phyloP scores from a whole-genome alignment of 1,140 invertebrate species.

The Drosophila baimaii region DNA sequence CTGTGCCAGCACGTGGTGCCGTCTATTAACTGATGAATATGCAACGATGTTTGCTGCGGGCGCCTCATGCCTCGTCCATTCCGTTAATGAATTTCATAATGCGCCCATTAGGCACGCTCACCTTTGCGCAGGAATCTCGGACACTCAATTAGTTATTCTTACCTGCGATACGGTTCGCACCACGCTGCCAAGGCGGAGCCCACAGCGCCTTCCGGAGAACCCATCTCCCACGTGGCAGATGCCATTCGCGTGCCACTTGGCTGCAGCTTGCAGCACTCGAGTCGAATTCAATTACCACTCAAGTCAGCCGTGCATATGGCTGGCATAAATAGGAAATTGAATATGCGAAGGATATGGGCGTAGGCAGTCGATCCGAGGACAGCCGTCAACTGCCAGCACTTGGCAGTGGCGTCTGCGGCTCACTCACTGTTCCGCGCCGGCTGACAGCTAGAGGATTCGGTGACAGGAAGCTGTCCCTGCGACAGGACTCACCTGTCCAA shows the following conservation, averaged over 20 bases:
- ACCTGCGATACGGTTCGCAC: background rate
- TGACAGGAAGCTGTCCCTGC: conserved; percentile 2
- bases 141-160: conserved; percentile 25
- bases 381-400: conserved; percentile 55
- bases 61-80: conserved; percentile 20
- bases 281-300: conserved; percentile 47
- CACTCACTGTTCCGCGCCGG: conserved; percentile 4
- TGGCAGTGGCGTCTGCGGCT: conserved; percentile 14
- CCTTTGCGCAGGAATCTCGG: conserved; percentile 1
- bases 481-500: conserved; percentile 30
- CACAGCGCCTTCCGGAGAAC: background rate
- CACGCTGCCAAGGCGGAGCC: background rate
- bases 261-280: conserved; percentile 14
- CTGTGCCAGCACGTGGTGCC: background rate
- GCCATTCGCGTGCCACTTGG: background rate
- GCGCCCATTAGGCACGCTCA: conserved; percentile 18
- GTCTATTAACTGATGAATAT: conserved; percentile 46
- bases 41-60: conserved; percentile 3
- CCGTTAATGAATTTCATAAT: conserved; percentile 26
- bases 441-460: conserved; percentile 3
- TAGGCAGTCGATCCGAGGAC: conserved; percentile 24
- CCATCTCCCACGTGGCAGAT: conserved; percentile 2
- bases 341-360: conserved; percentile 52
- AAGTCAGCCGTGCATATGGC: conserved; percentile 28
- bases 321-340: conserved; percentile 72